These are phyloP conservation scores for Myotis myotis DNA, from an alignment of 2,797 vertebrate genomes.

Conservation along the genomic window DNA sequence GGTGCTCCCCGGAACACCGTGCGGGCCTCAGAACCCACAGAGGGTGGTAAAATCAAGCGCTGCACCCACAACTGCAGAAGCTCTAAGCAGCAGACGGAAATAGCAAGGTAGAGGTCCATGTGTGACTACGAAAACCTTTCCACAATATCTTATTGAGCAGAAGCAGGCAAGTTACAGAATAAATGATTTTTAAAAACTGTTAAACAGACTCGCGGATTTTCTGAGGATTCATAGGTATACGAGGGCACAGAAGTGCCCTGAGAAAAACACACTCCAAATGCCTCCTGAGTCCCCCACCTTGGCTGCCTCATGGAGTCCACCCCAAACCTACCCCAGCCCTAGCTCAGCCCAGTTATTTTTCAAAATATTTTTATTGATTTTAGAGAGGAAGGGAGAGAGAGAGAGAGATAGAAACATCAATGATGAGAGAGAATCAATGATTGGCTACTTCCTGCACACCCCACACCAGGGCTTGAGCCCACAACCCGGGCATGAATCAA, in stretches of 20 bases:
- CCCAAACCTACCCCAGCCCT: neutral
- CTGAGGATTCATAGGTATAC: neutral
- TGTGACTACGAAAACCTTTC: neutral
- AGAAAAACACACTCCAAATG: neutral
- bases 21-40: too few species aligned
- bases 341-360: neutral
- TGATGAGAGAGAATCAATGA: too few species aligned
- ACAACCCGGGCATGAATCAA: too few species aligned
- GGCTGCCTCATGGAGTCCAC: neutral
- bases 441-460: too few species aligned
- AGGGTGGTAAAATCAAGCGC: neutral
- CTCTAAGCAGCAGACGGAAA: neutral
- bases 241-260: neutral
- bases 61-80: too few species aligned
- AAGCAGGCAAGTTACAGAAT: neutral
- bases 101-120: fast-evolving
- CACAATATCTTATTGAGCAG: neutral
- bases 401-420: too few species aligned
- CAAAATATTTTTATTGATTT: too few species aligned
- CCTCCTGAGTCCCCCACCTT: neutral
- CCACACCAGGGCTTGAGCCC: too few species aligned
- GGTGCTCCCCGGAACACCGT: neutral
- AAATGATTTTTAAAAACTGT: neutral
- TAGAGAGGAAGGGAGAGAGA: too few species aligned
- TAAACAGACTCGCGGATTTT: neutral